Base-by-base conservation (phyloP, 1,140 invertebrate species). In the Anoplophora glabripennis region DNA sequence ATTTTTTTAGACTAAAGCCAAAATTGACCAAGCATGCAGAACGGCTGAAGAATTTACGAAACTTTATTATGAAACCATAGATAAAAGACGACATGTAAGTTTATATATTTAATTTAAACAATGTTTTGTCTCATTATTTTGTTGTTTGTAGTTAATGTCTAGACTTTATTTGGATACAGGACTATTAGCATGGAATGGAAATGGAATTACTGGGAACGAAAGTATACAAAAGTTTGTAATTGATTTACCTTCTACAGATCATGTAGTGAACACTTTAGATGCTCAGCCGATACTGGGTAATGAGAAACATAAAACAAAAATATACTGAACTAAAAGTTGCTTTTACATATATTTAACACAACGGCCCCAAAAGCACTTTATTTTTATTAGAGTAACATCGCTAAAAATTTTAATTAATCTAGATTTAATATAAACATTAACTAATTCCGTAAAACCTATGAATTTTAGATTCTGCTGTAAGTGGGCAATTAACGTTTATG, bases 111-210 rank as follows among this genome's bases (percentile, higher is more conserved):
- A 7, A 18, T 57, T 8, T 52, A 17, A 46, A 52, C n/a, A n/a
- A n/a, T n/a, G n/a, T n/a, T n/a, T n/a, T 44, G 15, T 52, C 9
- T 56, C 42, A 53, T 57, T 63, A 58, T 56, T 56, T 44, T n/a
- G 15, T 8, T 37, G n/a, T 54, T 79, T 79, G 33, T 68, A 90
- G 87, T 71, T 86, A 64, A 84, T 93, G 63, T 82, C 83, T 0
- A 86, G 86, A 66, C 75, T 94, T 15, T 95, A 94, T 66, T 72
- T 92, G 63, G 89, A 93, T 42, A 84, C 83, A 21, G 90, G 85
- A n/a, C 76, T 85, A 17, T 75, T 93, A 44, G 85, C 90, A 21
- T 95, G 90, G 91, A 93, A 94, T 80, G 92, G 92, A 34, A 92
- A 92, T 78, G 83, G 84, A 14, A 79, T 86, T 0, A 83, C 76